Percentiles rank a stretch among this genome's conserved stretches.
Evolutionary conservation across 2,888 invertebrate species (phyloP).

Genomic region (Mythimna impura): DNA sequence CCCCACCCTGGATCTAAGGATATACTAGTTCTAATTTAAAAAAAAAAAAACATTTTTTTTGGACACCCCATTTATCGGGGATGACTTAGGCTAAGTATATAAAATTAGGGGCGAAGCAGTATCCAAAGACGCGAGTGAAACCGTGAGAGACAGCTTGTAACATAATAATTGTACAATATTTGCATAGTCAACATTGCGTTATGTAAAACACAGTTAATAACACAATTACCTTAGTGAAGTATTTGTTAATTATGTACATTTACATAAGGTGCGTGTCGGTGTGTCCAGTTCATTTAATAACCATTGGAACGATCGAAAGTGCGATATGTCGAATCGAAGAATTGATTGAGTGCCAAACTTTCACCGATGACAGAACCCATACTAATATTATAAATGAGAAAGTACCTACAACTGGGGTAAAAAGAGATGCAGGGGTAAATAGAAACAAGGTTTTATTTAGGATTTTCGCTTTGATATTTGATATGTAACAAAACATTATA

Average conservation of each 20-base stretch:
- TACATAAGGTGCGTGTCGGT: slow-evolving; percentile 15
- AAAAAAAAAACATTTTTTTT: too few species aligned
- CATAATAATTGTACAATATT: slow-evolving; percentile 9
- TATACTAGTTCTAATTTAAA: too few species aligned
- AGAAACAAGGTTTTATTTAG: too few species aligned
- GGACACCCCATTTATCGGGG: too few species aligned
- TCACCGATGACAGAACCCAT: slow-evolving; percentile 14
- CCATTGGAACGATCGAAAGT: slow-evolving; percentile 19
- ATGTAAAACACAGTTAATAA: slow-evolving; percentile 19
- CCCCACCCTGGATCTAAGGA: too few species aligned
- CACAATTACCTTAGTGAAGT: slow-evolving; percentile 8
- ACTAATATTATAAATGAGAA: neutral
- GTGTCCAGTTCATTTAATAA: slow-evolving; percentile 10
- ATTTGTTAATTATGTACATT: slow-evolving; percentile 8
- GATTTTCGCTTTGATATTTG: too few species aligned
- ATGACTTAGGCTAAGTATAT: too few species aligned
- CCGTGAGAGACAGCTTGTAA: neutral
- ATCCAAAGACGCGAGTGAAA: too few species aligned
- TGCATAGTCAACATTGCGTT: neutral
- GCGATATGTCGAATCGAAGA: neutral
- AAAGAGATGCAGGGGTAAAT: too few species aligned
- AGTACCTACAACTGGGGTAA: neutral
- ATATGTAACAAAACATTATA: too few species aligned
- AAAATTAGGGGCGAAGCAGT: too few species aligned
- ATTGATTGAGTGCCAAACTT: slow-evolving; percentile 25